Percentiles rank a stretch among this genome's conserved stretches.
phyloP scores from a whole-genome alignment of 1,140 invertebrate genomes.

The Drosophila subpulchrella region DNA sequence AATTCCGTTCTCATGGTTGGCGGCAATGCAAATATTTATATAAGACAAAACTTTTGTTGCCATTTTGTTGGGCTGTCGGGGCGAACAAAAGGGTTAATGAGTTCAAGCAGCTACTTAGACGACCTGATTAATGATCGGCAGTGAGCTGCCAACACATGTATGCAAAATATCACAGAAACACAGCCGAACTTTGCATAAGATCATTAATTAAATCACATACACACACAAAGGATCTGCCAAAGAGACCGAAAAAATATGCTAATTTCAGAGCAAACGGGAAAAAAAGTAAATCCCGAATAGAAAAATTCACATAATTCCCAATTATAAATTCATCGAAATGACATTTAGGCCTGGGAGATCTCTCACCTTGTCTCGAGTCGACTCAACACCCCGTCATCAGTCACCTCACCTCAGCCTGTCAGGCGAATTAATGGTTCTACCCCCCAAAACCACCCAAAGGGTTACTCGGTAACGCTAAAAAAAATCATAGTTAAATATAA shows the following conservation, averaged over 20 bases:
- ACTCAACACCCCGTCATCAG: conserved; percentile 65
- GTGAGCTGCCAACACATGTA: conserved; percentile 46
- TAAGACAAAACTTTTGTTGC: conserved; percentile 68
- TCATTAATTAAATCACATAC: conserved; percentile 73
- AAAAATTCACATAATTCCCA: conserved; percentile 70
- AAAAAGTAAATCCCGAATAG: conserved; percentile 36
- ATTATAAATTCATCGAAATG: conserved; percentile 84
- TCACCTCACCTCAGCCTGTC: conserved; percentile 53
- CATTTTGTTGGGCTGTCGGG: conserved; percentile 48
- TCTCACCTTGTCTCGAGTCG: conserved; percentile 37
- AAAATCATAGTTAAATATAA: conserved; percentile 73
- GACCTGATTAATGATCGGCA: conserved; percentile 76
- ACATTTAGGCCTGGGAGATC: conserved; percentile 70
- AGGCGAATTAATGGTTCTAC: conserved; percentile 58
- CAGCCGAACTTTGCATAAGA: conserved; percentile 66
- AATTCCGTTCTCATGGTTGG: conserved; percentile 41
- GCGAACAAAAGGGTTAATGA: conserved; percentile 84
- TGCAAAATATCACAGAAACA: conserved; percentile 53
- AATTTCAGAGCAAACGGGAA: conserved; percentile 40
- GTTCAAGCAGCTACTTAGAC: conserved; percentile 73
- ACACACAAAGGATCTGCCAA: conserved; percentile 42
- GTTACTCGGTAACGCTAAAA: conserved; percentile 12
- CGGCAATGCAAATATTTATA: conserved; percentile 83
- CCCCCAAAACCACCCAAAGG: conserved; percentile 41
- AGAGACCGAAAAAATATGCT: conserved; percentile 60